Evolutionary conservation across 2,113 vertebrate species (phyloP).

Genomic region (Petrocephalus microphthalmus): DNA sequence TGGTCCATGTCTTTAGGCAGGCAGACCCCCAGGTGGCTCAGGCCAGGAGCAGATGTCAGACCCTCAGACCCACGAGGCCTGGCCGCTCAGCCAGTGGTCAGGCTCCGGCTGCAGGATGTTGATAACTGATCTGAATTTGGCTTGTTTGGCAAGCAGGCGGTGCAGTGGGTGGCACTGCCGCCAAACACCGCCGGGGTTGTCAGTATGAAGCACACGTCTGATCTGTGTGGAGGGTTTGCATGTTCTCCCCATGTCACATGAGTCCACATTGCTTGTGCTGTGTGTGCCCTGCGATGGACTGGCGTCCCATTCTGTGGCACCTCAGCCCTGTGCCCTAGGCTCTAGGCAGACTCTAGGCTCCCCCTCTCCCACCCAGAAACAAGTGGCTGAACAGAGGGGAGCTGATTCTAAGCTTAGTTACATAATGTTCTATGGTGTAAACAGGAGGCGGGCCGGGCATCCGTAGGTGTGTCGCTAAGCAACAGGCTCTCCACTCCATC

Average conservation of each 20-base stretch:
- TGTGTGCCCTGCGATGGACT: neutral
- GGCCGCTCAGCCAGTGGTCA: neutral
- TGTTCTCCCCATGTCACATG: neutral
- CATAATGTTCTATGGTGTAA: conserved; percentile 17
- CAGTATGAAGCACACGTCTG: neutral
- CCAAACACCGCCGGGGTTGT: neutral
- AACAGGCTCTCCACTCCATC: conserved; percentile 45
- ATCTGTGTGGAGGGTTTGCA: neutral
- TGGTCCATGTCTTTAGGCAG: neutral
- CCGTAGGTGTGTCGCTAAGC: conserved; percentile 55
- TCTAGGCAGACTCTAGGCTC: neutral
- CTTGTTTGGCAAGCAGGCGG: neutral
- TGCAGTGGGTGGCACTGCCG: neutral
- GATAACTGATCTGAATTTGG: neutral
- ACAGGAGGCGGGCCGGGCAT: conserved; percentile 35
- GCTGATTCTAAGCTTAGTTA: neutral
- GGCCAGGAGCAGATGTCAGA: neutral
- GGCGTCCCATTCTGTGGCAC: neutral
- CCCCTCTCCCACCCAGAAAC: neutral
- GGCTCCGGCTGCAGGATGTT: neutral
- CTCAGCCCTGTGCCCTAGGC: neutral
- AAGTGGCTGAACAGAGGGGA: neutral
- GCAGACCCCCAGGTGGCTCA: neutral
- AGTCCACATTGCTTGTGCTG: neutral
- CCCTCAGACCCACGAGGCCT: neutral